phyloP scores from a whole-genome alignment of 2,113 vertebrate genomes.

The Pseudorectes ferrugineus region DNA sequence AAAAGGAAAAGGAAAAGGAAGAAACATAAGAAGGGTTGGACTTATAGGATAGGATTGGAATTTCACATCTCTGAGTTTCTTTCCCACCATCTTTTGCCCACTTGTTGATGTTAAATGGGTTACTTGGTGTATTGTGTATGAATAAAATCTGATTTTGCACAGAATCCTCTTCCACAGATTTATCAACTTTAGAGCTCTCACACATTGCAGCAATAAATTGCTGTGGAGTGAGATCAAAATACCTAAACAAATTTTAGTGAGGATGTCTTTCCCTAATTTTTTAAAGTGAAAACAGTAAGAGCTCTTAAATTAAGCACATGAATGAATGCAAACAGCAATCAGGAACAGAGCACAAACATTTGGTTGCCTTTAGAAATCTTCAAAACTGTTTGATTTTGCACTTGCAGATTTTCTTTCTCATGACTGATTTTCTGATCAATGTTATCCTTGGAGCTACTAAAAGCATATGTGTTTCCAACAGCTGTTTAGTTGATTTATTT shows the following conservation, averaged over 20 bases:
- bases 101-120: background rate
- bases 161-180: background rate
- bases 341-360: background rate
- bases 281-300: background rate
- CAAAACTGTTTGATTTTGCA: background rate
- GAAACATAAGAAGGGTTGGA: rapidly evolving
- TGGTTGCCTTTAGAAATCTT: background rate
- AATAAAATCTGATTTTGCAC: background rate
- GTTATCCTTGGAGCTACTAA: background rate
- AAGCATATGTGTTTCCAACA: background rate
- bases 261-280: background rate
- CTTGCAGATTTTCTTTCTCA: background rate
- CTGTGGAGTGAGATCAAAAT: rapidly evolving
- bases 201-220: background rate
- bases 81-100: background rate
- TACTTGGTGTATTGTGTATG: background rate
- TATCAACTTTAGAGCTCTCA: background rate
- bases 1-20: rapidly evolving
- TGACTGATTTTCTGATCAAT: background rate
- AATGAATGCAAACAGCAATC: background rate
- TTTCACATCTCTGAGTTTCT: background rate
- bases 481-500: background rate
- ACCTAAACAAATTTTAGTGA: background rate
- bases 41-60: background rate
- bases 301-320: background rate